phyloP scores from a whole-genome alignment of 2,113 vertebrate genomes.

The Chionis minor region DNA sequence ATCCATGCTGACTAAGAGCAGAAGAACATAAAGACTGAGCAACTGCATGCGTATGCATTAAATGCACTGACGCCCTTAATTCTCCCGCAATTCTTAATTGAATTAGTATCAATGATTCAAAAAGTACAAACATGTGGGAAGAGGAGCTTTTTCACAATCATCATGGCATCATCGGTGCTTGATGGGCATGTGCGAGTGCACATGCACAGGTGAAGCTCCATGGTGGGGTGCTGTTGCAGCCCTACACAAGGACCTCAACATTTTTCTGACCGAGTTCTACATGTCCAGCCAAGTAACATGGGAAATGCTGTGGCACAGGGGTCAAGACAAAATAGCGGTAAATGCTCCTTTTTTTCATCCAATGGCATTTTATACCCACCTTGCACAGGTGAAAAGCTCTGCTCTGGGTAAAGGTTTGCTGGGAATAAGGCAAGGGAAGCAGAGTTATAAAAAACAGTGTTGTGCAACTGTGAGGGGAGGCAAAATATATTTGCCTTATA shows the following conservation, averaged over 20 bases:
- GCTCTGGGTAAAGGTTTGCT: neutral
- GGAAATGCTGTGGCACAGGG: neutral
- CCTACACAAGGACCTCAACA: rapidly evolving
- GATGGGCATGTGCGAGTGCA: neutral
- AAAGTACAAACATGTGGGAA: rapidly evolving
- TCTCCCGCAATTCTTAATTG: neutral
- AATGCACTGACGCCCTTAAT: rapidly evolving
- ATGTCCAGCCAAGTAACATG: rapidly evolving
- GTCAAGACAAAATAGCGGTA: neutral
- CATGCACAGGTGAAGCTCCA: rapidly evolving
- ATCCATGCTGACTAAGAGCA: neutral
- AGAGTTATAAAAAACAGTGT: neutral
- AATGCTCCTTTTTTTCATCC: neutral
- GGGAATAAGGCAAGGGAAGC: neutral
- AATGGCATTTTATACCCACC: neutral
- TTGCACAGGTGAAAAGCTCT: neutral
- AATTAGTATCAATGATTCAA: rapidly evolving
- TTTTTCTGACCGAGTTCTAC: neutral
- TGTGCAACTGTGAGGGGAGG: neutral
- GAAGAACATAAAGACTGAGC: neutral
- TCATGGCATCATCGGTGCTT: neutral
- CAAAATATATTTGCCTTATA: slow-evolving; percentile 29
- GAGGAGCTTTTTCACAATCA: neutral
- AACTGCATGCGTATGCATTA: neutral
- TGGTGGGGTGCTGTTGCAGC: rapidly evolving